These are phyloP conservation scores for Orchestes rusci DNA, from an alignment of 2,888 invertebrate genomes.

Conservation along the genomic window DNA sequence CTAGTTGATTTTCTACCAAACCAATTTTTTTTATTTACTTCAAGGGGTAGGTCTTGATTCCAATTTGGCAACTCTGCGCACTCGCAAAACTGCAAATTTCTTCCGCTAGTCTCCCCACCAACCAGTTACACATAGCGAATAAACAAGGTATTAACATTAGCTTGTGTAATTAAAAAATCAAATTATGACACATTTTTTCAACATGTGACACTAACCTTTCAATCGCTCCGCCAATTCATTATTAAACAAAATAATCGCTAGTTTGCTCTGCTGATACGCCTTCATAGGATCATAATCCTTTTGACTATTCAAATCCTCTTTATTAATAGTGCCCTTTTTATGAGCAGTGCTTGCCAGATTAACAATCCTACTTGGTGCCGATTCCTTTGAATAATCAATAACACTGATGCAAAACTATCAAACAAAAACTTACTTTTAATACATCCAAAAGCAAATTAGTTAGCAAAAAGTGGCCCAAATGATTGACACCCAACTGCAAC, in stretches of 20 bases:
- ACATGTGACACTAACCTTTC: constrained; percentile 46
- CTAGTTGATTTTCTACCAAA: too few relatives aligned
- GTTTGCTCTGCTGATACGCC: constrained; percentile 74
- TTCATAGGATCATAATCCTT: constrained; percentile 53
- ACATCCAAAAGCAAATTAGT: constrained; percentile 65
- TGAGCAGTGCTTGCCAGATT: constrained; percentile 68
- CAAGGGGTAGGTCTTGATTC: too few relatives aligned
- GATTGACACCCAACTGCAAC: constrained; percentile 73
- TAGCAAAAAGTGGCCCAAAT: constrained; percentile 73
- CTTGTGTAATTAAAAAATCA: neutral
- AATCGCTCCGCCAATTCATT: constrained; percentile 57
- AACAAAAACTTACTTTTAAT: constrained; percentile 48
- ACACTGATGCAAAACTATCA: neutral
- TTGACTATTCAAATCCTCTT: constrained; percentile 62
- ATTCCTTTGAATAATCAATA: constrained; percentile 48
- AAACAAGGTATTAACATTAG: too few relatives aligned
- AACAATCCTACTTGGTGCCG: constrained; percentile 68
- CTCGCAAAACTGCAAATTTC: too few relatives aligned
- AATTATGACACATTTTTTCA: neutral
- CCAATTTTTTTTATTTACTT: too few relatives aligned
- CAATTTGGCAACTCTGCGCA: too few relatives aligned
- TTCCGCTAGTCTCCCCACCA: too few relatives aligned
- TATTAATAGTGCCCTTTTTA: constrained; percentile 57
- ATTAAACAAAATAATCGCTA: constrained; percentile 71
- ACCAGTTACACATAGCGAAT: too few relatives aligned